Evolutionary conservation across 1,140 invertebrate genomes (phyloP).

Genomic region (Schlechtendalia chinensis): DNA sequence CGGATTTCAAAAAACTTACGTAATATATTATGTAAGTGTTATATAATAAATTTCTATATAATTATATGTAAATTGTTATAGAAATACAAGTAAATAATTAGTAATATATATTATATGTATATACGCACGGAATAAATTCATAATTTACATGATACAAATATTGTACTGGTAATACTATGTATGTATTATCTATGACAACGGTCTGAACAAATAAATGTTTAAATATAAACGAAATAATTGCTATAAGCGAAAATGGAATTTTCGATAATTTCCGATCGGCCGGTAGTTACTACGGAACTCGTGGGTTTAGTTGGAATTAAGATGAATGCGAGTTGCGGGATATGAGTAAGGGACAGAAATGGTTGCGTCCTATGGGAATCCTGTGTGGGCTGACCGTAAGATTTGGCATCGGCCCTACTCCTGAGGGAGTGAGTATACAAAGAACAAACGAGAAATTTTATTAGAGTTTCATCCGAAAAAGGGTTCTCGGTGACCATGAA

Average conservation of each 20-base stretch:
- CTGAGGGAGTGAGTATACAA: background rate
- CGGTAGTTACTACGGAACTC: background rate
- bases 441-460: slow-evolving; percentile 29
- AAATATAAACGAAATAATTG: too few relatives aligned
- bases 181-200: too few relatives aligned
- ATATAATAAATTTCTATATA: too few relatives aligned
- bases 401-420: background rate
- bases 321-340: slow-evolving; percentile 6
- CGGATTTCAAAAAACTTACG: background rate
- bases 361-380: slow-evolving; percentile 21
- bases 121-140: too few relatives aligned
- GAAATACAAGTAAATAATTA: too few relatives aligned
- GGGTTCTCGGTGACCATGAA: slow-evolving; percentile 18
- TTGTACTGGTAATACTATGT: too few relatives aligned
- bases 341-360: background rate
- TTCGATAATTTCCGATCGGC: slow-evolving; percentile 3
- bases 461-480: background rate
- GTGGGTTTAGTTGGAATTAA: slow-evolving; percentile 21
- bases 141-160: too few relatives aligned
- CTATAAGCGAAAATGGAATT: background rate
- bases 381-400: background rate
- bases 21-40: background rate
- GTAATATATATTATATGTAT: too few relatives aligned
- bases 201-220: too few relatives aligned
- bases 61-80: too few relatives aligned